A percentile compares a stretch with the other conserved stretches of the same genome.
phyloP scores from a whole-genome alignment of 2,113 vertebrate species.

The Colossoma macropomum region DNA sequence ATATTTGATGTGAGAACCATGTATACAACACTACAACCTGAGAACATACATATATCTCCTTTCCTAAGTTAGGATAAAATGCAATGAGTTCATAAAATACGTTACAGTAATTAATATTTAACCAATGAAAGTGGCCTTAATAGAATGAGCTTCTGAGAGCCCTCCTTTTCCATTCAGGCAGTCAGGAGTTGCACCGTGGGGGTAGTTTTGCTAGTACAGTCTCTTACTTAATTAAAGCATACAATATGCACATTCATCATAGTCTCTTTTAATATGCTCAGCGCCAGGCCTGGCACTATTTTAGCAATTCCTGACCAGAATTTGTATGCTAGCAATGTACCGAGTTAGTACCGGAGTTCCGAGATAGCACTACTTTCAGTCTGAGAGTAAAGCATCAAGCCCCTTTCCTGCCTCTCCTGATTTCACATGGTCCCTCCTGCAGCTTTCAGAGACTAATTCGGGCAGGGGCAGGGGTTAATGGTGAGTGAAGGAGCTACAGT shows the following conservation, averaged over 20 bases:
- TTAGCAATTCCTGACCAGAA: neutral
- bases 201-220: too few species aligned
- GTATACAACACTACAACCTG: too few species aligned
- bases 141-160: neutral
- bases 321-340: neutral
- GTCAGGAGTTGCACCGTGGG: neutral
- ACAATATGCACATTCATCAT: neutral
- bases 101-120: too few species aligned
- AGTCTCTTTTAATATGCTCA: neutral
- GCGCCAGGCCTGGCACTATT: neutral
- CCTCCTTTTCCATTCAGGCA: neutral
- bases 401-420: neutral
- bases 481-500: conserved; percentile 2
- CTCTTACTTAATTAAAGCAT: neutral
- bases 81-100: too few species aligned
- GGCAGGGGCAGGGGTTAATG: conserved; percentile 3
- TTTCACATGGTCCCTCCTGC: neutral
- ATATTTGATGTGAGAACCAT: too few species aligned
- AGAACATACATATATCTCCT: too few species aligned
- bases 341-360: too few species aligned
- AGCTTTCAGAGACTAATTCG: neutral
- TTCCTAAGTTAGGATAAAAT: too few species aligned
- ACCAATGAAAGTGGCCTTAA: neutral
- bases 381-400: neutral
- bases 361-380: neutral